A percentile compares a stretch with the other conserved stretches of the same genome.
Evolutionary conservation across 2,113 vertebrate species (phyloP).

Genomic region (Ctenodactylus gundi): DNA sequence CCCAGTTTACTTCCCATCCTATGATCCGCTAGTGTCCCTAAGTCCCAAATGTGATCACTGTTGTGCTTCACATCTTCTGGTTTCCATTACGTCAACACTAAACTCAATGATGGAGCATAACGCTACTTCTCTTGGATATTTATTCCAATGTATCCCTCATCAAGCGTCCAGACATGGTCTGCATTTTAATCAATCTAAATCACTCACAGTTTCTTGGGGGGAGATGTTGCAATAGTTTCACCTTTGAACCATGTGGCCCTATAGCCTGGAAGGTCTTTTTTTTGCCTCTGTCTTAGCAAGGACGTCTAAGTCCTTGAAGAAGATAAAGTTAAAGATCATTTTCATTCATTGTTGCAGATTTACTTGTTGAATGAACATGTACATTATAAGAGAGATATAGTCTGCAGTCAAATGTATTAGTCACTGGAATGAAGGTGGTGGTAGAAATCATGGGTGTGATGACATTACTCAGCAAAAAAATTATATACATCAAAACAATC

Average conservation of each 20-base stretch:
- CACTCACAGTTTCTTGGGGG: neutral
- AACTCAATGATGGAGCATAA: neutral
- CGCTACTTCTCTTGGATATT: neutral
- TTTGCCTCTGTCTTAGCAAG: neutral
- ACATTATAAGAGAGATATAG: neutral
- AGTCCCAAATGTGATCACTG: neutral
- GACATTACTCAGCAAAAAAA: neutral
- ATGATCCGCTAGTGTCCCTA: neutral
- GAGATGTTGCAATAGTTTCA: neutral
- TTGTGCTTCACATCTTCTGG: neutral
- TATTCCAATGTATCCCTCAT: neutral
- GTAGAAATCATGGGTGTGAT: neutral
- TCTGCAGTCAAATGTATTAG: neutral
- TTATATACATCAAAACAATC: no score
- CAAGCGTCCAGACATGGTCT: neutral
- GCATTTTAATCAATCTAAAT: neutral
- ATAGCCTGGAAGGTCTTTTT: rapidly evolving
- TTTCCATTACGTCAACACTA: neutral
- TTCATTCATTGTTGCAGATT: neutral
- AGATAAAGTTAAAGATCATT: no score
- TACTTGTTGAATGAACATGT: conserved; percentile 11
- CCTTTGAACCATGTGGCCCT: rapidly evolving
- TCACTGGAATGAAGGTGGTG: neutral
- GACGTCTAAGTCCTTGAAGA: neutral
- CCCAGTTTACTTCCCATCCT: neutral